These are phyloP conservation scores for Bufo gargarizans DNA, from an alignment of 2,113 vertebrate species.

Conservation along the genomic window DNA sequence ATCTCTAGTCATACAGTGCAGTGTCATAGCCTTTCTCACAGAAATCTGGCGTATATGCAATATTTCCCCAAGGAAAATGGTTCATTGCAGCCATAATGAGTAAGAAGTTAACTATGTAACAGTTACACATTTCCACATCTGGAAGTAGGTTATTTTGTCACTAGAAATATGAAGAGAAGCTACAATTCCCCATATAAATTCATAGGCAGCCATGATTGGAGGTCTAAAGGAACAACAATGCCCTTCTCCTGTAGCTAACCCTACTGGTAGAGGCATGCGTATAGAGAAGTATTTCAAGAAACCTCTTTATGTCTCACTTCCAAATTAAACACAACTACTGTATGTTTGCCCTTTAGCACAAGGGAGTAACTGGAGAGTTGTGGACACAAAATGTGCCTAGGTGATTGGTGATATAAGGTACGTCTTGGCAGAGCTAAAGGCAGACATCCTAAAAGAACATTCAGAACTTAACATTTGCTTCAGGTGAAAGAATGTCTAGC, in stretches of 20 bases:
- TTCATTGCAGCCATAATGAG: background rate
- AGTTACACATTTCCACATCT: background rate
- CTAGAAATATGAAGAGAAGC: background rate
- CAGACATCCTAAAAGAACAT: no score
- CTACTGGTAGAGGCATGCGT: background rate
- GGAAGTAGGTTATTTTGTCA: background rate
- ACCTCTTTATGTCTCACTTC: background rate
- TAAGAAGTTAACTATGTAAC: background rate
- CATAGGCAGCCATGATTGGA: background rate
- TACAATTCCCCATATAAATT: background rate
- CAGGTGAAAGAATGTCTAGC: no score
- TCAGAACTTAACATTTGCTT: no score
- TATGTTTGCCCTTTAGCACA: no score
- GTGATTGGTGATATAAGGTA: no score
- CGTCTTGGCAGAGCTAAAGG: no score
- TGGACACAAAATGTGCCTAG: no score
- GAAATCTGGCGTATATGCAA: background rate
- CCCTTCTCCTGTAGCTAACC: background rate
- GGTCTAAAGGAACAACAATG: background rate
- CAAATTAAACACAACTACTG: background rate
- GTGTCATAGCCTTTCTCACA: background rate
- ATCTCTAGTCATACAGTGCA: background rate
- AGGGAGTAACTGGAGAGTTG: no score
- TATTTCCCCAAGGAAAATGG: background rate
- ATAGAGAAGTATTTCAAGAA: no score